Base-by-base conservation (phyloP, 2,888 invertebrate species). In the Spodoptera picta region DNA sequence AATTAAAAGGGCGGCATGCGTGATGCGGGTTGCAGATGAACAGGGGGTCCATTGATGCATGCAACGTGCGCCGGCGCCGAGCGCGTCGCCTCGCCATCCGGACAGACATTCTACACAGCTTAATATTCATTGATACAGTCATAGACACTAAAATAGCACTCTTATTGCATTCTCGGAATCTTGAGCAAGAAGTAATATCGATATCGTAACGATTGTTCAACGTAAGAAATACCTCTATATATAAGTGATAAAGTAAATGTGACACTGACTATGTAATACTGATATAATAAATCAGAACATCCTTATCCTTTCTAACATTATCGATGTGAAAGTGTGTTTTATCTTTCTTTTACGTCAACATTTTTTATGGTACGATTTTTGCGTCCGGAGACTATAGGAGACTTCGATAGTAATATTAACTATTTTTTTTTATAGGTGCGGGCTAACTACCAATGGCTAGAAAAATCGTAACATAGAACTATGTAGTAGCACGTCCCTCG, bases 21-120 rank as follows among this genome's bases (percentile, higher is more conserved):
- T 90, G 90, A 90, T 90, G 88, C 90, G 92, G 91, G 91, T 83
- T 53, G 57, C 67, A 81, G 80, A 85, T 89, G 85, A 91, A 90
- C 87, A 83, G 80, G 83, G 54, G 54, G 83, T 71, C 81, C 83
- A 85, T 89, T 90, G 86, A 87, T 83, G 79, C 78, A 77, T 65
- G 81, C 77, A 60, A 23, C 27, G 69, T 70, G 71, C 79, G 79
- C 75, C 70, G 80, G 83, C 84, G 82, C 75, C 78, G 70, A 61
- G 63, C 69, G 69, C 74, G 60, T 69, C 74, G 65, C 76, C 74
- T 70, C 64, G 77, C 83, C 84, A 83, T 81, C 76, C 79, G 84
- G 72, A 80, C 81, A 73, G 58, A 70, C 69, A 65, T 52, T 59
- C 45, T 58, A 66, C 23, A 46, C 63, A 64, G 48, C 51, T 60